Evolutionary conservation across 2,113 vertebrate species (phyloP).

Genomic region (Cyrtonyx montezumae): DNA sequence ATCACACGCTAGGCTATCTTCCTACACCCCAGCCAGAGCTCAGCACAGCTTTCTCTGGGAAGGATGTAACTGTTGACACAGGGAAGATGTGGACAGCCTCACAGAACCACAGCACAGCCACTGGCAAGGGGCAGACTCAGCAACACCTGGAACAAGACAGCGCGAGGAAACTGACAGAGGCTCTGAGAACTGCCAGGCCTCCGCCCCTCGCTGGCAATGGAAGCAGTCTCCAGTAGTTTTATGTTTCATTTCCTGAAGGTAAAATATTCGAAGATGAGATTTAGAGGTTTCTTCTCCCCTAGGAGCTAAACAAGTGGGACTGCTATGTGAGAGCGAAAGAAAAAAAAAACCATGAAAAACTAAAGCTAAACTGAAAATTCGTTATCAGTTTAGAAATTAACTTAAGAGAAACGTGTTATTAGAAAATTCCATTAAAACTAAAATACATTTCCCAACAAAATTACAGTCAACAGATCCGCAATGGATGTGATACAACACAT

Average conservation of each 20-base stretch:
- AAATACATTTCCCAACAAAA: not conserved
- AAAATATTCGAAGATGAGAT: not conserved
- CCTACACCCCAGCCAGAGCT: accelerated
- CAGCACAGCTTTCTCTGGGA: too few species aligned
- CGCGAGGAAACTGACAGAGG: not conserved
- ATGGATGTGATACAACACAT: not conserved
- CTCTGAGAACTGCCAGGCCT: not conserved
- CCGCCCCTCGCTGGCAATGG: accelerated
- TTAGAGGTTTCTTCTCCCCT: not conserved
- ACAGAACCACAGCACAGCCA: not conserved
- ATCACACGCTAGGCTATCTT: not conserved
- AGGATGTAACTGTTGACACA: not conserved
- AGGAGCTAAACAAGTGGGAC: not conserved
- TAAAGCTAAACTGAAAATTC: not conserved
- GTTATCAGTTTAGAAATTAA: not conserved
- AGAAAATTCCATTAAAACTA: not conserved
- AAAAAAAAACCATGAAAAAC: not conserved
- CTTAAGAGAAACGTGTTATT: not conserved
- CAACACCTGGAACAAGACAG: not conserved
- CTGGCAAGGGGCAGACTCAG: accelerated
- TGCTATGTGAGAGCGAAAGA: accelerated
- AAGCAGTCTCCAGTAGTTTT: not conserved
- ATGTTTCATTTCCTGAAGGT: not conserved
- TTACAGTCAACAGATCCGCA: not conserved
- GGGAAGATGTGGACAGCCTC: not conserved